phyloP scores from a whole-genome alignment of 2,888 invertebrate genomes.

The Brachycybe producta region DNA sequence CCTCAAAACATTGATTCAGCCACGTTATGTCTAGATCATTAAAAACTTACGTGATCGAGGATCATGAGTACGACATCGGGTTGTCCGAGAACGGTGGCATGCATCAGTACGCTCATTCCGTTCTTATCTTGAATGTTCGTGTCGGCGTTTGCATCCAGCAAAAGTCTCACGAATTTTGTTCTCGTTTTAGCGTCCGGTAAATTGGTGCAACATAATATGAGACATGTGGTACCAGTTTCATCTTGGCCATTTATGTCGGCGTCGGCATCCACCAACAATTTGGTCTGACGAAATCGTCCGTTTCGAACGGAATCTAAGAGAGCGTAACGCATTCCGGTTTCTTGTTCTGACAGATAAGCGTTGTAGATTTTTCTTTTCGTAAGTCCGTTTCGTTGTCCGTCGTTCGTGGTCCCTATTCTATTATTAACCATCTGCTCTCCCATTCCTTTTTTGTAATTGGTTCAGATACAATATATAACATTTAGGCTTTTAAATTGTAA shows the following conservation, averaged over 20 bases:
- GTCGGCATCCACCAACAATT: conserved; percentile 24
- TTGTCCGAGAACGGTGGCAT: conserved; percentile 22
- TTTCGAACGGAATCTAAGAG: conserved; percentile 13
- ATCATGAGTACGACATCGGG: conserved; percentile 20
- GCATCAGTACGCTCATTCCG: conserved; percentile 19
- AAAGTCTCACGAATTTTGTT: conserved; percentile 8
- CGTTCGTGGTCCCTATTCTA: too few species aligned
- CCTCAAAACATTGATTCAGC: too few species aligned
- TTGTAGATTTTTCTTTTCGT: too few species aligned
- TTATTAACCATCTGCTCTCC: too few species aligned
- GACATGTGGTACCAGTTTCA: conserved; percentile 23
- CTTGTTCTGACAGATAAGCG: too few species aligned
- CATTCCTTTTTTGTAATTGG: too few species aligned
- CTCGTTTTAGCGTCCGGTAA: neutral
- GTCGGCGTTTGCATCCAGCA: conserved; percentile 16
- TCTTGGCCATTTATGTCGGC: conserved; percentile 24
- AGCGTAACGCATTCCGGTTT: conserved; percentile 4
- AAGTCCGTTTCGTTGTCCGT: too few species aligned
- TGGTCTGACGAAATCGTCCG: conserved; percentile 14
- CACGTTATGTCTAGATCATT: too few species aligned
- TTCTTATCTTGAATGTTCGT: conserved; percentile 11
- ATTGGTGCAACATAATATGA: conserved; percentile 19
- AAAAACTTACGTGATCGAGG: conserved; percentile 21
- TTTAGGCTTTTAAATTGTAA: too few species aligned
- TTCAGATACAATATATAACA: too few species aligned